Evolutionary conservation across 2,797 vertebrate genomes (phyloP).

Genomic region (Pipistrellus pygmaeus): DNA sequence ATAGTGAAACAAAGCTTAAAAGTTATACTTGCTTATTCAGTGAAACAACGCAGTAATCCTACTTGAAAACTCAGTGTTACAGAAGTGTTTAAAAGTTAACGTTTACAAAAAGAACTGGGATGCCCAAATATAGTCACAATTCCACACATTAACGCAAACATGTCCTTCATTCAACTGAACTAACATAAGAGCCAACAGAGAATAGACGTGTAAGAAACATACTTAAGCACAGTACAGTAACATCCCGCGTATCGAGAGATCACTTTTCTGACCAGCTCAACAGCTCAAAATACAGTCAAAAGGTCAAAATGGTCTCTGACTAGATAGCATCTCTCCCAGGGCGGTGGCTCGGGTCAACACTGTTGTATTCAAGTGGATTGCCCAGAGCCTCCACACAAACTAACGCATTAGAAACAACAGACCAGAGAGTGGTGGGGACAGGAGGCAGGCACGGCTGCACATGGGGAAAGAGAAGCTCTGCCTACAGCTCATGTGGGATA

Average conservation of each 20-base stretch:
- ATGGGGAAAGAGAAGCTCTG: background rate
- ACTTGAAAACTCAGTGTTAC: background rate
- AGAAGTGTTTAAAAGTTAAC: conserved; percentile 5
- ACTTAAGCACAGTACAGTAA: background rate
- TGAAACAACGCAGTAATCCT: background rate
- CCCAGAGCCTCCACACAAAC: background rate
- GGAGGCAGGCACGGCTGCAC: background rate
- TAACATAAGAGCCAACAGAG: background rate
- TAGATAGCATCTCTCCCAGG: background rate
- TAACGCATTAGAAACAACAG: background rate
- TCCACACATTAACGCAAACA: background rate
- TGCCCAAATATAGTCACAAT: background rate
- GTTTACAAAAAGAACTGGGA: background rate
- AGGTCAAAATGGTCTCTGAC: background rate
- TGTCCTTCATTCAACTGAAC: background rate
- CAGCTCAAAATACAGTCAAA: background rate
- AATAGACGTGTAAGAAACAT: background rate
- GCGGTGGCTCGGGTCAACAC: background rate
- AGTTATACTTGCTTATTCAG: background rate
- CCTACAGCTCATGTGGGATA: background rate
- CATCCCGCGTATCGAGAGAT: background rate
- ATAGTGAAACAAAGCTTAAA: background rate
- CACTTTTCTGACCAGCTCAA: conserved; percentile 22
- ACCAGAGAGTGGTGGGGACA: background rate
- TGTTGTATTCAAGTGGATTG: background rate